Base-by-base conservation (phyloP, 2,888 invertebrate species). In the Hypselothyrea guttata region DNA sequence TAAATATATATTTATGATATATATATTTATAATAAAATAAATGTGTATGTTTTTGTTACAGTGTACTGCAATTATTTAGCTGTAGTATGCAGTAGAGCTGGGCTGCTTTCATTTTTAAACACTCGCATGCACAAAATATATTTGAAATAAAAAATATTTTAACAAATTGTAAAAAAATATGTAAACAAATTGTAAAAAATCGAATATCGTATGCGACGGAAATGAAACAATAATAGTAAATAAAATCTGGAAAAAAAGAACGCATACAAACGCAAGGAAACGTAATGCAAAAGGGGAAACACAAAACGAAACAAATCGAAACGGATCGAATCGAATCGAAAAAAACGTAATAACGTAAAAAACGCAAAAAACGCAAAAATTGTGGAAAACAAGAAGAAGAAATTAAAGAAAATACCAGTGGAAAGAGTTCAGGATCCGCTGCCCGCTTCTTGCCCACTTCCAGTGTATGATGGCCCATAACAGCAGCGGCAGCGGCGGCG, bases 371-470 rank as follows among this genome's bases (percentile, higher is more conserved):
- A 41, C 38, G 28, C 33, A 18, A 66, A 53, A 55, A 49, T 56
- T 22, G 22, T 22, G 22, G 53, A 76, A n/a, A n/a, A n/a, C n/a
- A n/a, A n/a, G n/a, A n/a, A n/a, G n/a, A 66, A 61, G 42, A 70
- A 81, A 74, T 67, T 61, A 84, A 77, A 78, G 52, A 74, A 86
- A 86, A 95, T 97, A 97, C 97, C 97, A 97, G 96, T 95, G 89
- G 90, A 88, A 97, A 93, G 93, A 95, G 93, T 92, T 95, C 95
- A 92, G 95, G 95, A 92, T 94, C 94, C 91, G 93, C 93, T 93
- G 96, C 95, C 93, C 97, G 96, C 94, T 97, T 97, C 95, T 97
- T 97, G 94, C 96, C 96, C 92, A 94, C 93, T 94, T 96, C 95
- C 93, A 95, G 93, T 92, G 93, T 92, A 82, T 75, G 73, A 64